A percentile compares a stretch with the other conserved stretches of the same genome.
phyloP scores from a whole-genome alignment of 2,888 invertebrate species.

The Nycteola revayana region DNA sequence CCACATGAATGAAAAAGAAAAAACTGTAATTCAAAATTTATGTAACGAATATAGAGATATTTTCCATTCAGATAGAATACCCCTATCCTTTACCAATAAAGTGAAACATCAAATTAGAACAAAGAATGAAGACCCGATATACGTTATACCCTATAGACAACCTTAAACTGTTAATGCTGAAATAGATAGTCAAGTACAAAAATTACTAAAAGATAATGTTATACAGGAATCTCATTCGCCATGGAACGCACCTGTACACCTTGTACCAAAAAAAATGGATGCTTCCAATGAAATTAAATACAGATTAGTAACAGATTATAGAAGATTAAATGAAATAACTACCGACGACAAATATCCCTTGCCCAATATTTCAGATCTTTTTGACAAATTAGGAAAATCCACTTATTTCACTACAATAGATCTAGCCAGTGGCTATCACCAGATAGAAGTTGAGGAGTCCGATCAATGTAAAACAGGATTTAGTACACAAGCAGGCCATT shows the following conservation, averaged over 20 bases:
- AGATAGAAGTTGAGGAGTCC: slow-evolving; percentile 26
- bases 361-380: not conserved
- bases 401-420: slow-evolving; percentile 35
- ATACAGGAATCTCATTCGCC: not conserved
- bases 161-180: slow-evolving; percentile 23
- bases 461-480: too few relatives aligned
- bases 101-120: slow-evolving; percentile 44
- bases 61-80: slow-evolving; percentile 33
- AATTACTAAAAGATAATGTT: not conserved
- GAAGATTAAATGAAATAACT: not conserved
- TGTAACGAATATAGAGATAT: slow-evolving; percentile 34
- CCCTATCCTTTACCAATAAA: slow-evolving; percentile 20
- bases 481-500: too few relatives aligned
- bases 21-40: slow-evolving; percentile 17
- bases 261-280: not conserved
- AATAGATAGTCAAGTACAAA: slow-evolving; percentile 1
- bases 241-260: not conserved
- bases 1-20: slow-evolving; percentile 37
- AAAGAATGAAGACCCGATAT: slow-evolving; percentile 32
- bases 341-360: not conserved
- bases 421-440: slow-evolving; percentile 33
- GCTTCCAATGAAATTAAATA: not conserved
- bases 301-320: not conserved
- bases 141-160: slow-evolving; percentile 30
- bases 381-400: slow-evolving; percentile 19